Evolutionary conservation across 2,113 vertebrate species (phyloP).

Genomic region (Hydrolagus affinis): DNA sequence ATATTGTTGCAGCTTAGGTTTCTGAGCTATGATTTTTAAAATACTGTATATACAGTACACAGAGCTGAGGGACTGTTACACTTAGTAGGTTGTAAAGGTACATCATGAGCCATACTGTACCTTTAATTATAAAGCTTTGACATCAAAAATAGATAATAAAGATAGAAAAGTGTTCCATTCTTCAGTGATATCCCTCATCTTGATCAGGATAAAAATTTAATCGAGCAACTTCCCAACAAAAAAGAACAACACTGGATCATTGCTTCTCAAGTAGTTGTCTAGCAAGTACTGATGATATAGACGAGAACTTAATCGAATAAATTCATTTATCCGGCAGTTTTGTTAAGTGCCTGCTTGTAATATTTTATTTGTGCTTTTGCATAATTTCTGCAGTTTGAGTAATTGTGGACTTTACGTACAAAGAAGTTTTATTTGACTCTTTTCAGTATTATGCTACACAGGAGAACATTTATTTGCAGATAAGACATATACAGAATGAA

Average conservation of each 20-base stretch:
- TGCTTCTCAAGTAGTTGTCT: background rate
- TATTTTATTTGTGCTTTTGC: background rate
- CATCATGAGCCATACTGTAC: background rate
- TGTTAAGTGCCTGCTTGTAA: background rate
- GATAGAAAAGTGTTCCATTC: background rate
- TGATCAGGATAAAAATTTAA: background rate
- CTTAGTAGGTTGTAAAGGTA: background rate
- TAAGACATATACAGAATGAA: background rate
- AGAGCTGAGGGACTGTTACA: background rate
- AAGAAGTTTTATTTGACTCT: background rate
- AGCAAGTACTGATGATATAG: background rate
- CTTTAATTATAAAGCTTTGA: no score
- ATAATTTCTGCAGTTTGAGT: background rate
- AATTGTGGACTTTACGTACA: background rate
- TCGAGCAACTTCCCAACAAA: background rate
- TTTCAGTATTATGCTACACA: background rate
- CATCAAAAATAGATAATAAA: background rate
- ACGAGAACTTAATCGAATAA: background rate
- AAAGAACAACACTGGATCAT: background rate
- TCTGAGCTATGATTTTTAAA: background rate
- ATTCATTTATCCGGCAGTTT: background rate
- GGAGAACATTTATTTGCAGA: background rate
- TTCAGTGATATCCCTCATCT: background rate
- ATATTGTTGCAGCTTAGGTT: background rate
- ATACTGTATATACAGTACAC: background rate